Percentiles rank a stretch among this genome's conserved stretches.
phyloP scores from a whole-genome alignment of 1,140 invertebrate genomes.

The Drosophila quadrilineata region DNA sequence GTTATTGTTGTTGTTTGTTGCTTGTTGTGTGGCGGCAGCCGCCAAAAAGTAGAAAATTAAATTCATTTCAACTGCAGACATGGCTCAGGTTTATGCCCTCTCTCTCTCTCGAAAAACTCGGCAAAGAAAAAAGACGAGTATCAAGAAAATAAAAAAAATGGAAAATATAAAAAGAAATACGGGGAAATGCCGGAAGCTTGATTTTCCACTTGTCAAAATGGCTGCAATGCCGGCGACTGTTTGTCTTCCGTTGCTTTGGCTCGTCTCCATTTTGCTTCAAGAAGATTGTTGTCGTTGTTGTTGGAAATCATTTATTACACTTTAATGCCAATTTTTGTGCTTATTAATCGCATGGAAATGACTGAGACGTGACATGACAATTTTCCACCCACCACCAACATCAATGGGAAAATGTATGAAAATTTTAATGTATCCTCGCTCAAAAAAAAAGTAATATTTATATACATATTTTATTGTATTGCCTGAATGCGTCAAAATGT shows the following conservation, averaged over 20 bases:
- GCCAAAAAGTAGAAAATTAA: conserved; percentile 69
- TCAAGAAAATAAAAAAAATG: background rate
- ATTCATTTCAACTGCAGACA: conserved; percentile 75
- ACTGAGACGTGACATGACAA: conserved; percentile 27
- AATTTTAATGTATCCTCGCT: too few species aligned
- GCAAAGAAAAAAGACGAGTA: too few species aligned
- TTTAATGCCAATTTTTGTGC: conserved; percentile 61
- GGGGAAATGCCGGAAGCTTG: conserved; percentile 40
- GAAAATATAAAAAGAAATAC: background rate
- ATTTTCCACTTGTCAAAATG: conserved; percentile 43
- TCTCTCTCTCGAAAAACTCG: too few species aligned
- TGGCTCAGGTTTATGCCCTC: conserved; percentile 51
- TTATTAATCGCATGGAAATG: conserved; percentile 47
- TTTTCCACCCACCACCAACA: background rate
- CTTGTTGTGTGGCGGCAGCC: conserved; percentile 36
- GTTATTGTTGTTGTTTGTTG: background rate
- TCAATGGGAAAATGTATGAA: too few species aligned
- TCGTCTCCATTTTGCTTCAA: conserved; percentile 22
- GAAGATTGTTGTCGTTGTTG: conserved; percentile 31
- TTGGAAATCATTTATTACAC: conserved; percentile 66
- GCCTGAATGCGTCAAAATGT: conserved; percentile 31
- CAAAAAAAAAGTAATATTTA: too few species aligned
- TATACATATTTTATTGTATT: conserved; percentile 38
- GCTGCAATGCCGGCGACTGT: conserved; percentile 24
- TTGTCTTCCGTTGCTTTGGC: conserved; percentile 29